A percentile compares a stretch with the other conserved stretches of the same genome.
phyloP scores from a whole-genome alignment of 2,113 vertebrate species.

The Rhinolophus ferrumequinum region DNA sequence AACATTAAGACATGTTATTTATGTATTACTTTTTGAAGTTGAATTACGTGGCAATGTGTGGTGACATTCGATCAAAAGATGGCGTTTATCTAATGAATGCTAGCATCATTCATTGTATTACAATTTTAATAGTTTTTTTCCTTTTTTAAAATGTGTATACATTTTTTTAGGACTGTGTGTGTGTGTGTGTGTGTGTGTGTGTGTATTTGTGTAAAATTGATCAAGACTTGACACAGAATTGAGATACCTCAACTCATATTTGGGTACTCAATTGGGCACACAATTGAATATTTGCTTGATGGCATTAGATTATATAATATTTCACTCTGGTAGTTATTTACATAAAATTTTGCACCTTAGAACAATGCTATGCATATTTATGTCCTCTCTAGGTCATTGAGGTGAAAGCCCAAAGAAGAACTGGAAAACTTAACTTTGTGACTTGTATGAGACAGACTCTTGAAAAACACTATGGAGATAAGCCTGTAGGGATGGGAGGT shows the following conservation, averaged over 20 bases:
- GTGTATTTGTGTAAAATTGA: neutral
- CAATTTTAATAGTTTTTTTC: too few species aligned
- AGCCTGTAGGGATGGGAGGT: conserved; percentile 94
- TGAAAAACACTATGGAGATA: conserved; percentile 91
- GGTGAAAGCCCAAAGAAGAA: conserved; percentile 92
- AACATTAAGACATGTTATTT: too few species aligned
- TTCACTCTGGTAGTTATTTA: conserved; percentile 26
- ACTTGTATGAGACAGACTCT: conserved; percentile 92
- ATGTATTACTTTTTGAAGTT: too few species aligned
- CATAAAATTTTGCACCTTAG: neutral
- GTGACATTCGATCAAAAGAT: too few species aligned
- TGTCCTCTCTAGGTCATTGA: conserved; percentile 91
- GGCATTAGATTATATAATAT: conserved; percentile 17
- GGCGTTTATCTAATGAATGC: too few species aligned
- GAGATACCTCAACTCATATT: neutral
- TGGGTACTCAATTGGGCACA: neutral
- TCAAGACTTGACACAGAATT: neutral
- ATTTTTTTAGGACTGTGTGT: too few species aligned
- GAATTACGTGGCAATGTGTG: too few species aligned
- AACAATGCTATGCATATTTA: neutral
- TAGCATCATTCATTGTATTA: too few species aligned
- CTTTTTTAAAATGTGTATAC: too few species aligned
- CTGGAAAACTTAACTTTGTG: conserved; percentile 93
- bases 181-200: too few species aligned
- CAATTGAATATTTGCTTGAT: neutral